Evolutionary conservation across 2,113 vertebrate genomes (phyloP), one percentile per base, ranked within the genome.

Genomic region (Blennius ocellaris): DNA sequence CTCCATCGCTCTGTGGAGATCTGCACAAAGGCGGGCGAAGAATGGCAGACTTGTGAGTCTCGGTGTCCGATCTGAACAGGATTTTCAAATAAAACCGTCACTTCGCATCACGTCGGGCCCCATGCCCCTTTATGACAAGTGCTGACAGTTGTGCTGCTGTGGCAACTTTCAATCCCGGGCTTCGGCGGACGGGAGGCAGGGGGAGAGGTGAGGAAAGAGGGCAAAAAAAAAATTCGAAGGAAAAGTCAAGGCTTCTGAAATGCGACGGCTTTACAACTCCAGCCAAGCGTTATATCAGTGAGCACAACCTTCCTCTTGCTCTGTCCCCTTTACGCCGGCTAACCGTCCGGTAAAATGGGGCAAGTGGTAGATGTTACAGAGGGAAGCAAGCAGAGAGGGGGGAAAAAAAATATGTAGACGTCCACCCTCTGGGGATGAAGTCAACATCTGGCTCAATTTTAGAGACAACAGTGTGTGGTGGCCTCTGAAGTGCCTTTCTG

Each of bases 391-490:
- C 57, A 59, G 40, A 37, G 38, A 11, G 41, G 6, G 4, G 14
- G 44, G 17, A 44, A 15, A 40, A 55, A 44, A 36, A 15, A 38
- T 21, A 17, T 11, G 83, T 89, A 93, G 90, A 92, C 84, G 67
- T 72, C 92, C 85, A 92, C 82, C 92, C 94, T 92, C 92, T 58
- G 73, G 50, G 88, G 90, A 93, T 87, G 87, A 69, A 79, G 92
- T 94, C 93, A 94, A 93, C 92, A 83, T 92, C 92, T 95, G 95
- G 95, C 93, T 89, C 79, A 91, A 76, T 92, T 86, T 95, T 90
- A 95, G 93, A 96, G 92, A 93, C 95, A 96, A 94, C 85, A 94
- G 87, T 91, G 90, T 91, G 87, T 90, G 82, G 93, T 94, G 93
- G 93, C 81, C 90, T 95, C 93, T 87, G 90, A 94, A 94, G 92